Evolutionary conservation across 2,888 invertebrate genomes (phyloP).

Genomic region (Lysandra bellargus): DNA sequence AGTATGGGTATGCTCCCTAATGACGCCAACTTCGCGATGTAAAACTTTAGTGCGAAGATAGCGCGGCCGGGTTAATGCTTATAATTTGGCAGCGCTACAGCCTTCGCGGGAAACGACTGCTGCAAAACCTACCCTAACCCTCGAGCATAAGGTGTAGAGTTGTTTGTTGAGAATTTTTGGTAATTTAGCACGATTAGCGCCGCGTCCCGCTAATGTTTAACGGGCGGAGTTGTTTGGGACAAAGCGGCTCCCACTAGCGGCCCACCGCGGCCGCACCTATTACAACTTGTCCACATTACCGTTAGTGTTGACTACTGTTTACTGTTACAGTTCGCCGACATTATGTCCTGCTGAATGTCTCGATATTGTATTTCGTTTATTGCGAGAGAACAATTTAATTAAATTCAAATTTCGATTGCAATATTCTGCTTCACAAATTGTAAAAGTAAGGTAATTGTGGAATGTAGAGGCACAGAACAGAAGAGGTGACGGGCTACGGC

Average conservation of each 20-base stretch:
- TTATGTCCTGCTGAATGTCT: not conserved
- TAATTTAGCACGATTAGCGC: slow-evolving; percentile 11
- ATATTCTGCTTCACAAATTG: not conserved
- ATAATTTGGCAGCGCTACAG: slow-evolving; percentile 4
- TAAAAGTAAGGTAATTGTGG: not conserved
- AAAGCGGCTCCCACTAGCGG: not conserved
- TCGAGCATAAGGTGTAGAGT: not conserved
- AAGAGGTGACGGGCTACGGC: too few relatives aligned
- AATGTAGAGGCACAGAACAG: too few relatives aligned
- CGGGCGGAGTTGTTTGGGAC: not conserved
- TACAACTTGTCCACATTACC: slow-evolving; percentile 2
- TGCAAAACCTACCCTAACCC: not conserved
- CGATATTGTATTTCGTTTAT: not conserved
- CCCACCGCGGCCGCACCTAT: not conserved
- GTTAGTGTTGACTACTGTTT: slow-evolving; percentile 6
- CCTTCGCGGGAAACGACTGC: not conserved
- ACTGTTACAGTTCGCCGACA: not conserved
- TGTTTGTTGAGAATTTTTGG: not conserved
- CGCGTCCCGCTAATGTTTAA: not conserved
- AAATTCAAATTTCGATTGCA: not conserved
- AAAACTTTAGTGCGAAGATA: slow-evolving; percentile 18
- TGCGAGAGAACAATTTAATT: not conserved
- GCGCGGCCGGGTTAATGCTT: slow-evolving; percentile 8
- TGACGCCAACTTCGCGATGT: not conserved
- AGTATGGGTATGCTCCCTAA: not conserved